Conservation (phyloP, 1,140 invertebrate species). For the Lucilia cuprina region DNA sequence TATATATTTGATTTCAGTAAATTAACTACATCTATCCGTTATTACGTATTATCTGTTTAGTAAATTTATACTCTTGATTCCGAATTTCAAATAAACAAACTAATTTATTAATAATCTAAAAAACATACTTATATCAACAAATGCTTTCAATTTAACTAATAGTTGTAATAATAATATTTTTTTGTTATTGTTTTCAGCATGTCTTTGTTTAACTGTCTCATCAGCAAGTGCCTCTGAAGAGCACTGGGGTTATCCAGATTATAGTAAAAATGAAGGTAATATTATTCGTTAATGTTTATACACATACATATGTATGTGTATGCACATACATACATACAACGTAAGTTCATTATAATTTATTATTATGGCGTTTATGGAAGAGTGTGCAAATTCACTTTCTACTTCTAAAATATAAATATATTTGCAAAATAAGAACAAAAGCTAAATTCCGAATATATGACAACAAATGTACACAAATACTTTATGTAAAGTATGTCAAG, state of each 20-base stretch:
- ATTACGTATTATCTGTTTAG: no score
- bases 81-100: no score
- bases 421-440: no score
- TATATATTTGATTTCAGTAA: no score
- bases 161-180: neutral
- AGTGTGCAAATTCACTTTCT: neutral
- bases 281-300: neutral
- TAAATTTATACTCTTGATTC: no score
- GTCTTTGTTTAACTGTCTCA: slow-evolving; percentile 10
- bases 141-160: neutral
- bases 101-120: no score
- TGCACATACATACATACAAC: no score
- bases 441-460: no score
- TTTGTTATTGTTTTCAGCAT: slow-evolving; percentile 24
- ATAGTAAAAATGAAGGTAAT: slow-evolving; percentile 47
- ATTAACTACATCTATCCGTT: no score
- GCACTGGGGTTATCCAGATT: slow-evolving; percentile 55
- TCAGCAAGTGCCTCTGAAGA: neutral
- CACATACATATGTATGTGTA: no score
- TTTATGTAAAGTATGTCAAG: neutral
- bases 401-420: neutral
- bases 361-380: neutral
- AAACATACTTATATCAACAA: no score
- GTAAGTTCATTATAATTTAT: neutral
- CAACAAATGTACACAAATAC: neutral